phyloP scores from a whole-genome alignment of 2,888 invertebrate genomes.

The Acutogordius australiensis region DNA sequence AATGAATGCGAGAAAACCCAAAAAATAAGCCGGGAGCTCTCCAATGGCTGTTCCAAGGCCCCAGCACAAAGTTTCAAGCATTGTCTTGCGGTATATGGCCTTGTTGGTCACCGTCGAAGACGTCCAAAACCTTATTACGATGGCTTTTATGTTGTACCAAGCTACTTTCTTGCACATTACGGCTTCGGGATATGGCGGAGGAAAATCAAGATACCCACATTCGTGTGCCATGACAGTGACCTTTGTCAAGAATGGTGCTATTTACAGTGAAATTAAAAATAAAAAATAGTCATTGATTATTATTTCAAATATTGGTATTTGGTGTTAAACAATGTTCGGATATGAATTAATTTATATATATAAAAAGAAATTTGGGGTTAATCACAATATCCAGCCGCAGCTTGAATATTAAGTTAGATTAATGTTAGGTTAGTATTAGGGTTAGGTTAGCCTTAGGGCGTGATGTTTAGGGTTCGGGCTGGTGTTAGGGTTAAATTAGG shows the following conservation, averaged over 20 bases:
- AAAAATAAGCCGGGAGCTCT: not conserved
- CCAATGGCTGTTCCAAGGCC: slow-evolving; percentile 2
- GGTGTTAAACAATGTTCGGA: too few species aligned
- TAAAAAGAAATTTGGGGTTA: too few species aligned
- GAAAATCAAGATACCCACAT: not conserved
- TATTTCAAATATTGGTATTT: not conserved
- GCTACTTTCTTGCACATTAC: not conserved
- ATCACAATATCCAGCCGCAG: too few species aligned
- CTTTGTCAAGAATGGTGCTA: not conserved
- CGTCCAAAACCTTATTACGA: too few species aligned
- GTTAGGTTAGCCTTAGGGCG: too few species aligned
- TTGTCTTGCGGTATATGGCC: not conserved
- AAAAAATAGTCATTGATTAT: not conserved
- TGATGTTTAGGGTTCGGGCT: too few species aligned
- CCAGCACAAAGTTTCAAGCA: not conserved
- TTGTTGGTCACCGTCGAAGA: not conserved
- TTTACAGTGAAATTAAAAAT: not conserved
- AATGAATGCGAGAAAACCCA: too few species aligned
- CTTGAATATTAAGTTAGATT: too few species aligned
- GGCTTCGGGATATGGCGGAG: not conserved
- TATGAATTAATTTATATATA: too few species aligned
- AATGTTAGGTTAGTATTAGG: too few species aligned
- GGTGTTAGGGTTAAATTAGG: too few species aligned
- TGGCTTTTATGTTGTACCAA: too few species aligned
- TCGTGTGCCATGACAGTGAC: not conserved